Base-by-base conservation (phyloP, 2,888 invertebrate species). In the Pterostichus niger region DNA sequence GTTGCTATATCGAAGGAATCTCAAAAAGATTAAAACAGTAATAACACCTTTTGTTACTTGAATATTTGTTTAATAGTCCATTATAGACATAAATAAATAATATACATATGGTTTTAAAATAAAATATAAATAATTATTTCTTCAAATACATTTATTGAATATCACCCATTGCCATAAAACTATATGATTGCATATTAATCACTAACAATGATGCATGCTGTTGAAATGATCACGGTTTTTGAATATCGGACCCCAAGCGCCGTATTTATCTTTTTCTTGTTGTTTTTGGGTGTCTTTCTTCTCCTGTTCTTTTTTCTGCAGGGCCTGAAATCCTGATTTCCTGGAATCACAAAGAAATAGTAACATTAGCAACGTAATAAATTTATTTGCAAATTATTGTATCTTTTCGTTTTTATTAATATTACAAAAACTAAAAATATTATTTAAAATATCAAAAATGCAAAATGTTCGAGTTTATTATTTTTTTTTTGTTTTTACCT, bases 151-250 rank as follows among this genome's bases (percentile, higher is more conserved):
- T 80, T 73, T 78, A 76, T 84, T 84, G 73, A 73, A 84, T 84
- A 82, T 84, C 76, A 79, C 75, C 17, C 76, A 71, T 79, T 82
- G 46, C 82, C 80, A 83, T 54, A 80, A 49, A 77, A 68, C 52
- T 40, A 10, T 82, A 61, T 73, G 46, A 71, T 49, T 24, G 24
- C 24, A 71, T 75, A 46, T 83, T 75, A 61, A 84, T 73, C 40
- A 31, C 80, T 87, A 90, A 86, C 89, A 94, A 88, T 91, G 90
- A 89, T 96, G 96, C 93, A 95, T 93, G 86, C 93, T 93, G 84
- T 92, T 90, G 89, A 96, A 96, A 88, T 93, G 91, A 86, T 94
- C 92, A 89, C 93, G 94, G 91, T 94, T 94, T 91, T 95, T 95
- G 90, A 93, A 95, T 84, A 93, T 90, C 46, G 95, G 91, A 84